Evolutionary conservation across 92 coral and sea anemone genomes (phyloP), one percentile per base, ranked within the genome.

Genomic region (Pocillopora meandrina): DNA sequence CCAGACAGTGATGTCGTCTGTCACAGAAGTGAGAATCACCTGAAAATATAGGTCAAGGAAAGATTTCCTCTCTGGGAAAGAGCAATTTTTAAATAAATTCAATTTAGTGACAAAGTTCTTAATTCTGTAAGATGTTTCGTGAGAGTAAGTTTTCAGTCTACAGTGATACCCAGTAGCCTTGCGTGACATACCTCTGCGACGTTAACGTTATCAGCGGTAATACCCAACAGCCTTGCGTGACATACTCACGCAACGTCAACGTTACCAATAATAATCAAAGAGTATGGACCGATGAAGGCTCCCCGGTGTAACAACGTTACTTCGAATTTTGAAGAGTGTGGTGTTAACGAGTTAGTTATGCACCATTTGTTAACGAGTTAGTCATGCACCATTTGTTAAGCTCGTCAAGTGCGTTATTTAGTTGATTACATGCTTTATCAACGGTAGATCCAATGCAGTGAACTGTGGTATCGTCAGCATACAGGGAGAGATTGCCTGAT

Each of bases 121-220:
- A 86, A 62, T 20, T 78, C 79, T 21, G 69, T 26, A 16, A 55
- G 20, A 36, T 77, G 80, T 18, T 35, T 26, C 57, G 57, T 33
- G 82, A 75, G 76, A 26, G 82, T 64, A 34, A 85, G 88, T 75
- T 85, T 76, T 16, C 77, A 56, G 66, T 76, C 88, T 36, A 64
- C 56, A 17, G 57, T 69, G 42, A 78, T 77, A 16, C 31, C 31
- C 31, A 26, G 31, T 26, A 26, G 31, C 31, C 31, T 26, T 26
- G 31, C 31, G 31, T 26, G 31, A 26, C 31, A 26, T 26, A 26
- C 31, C 31, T 26, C 31, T 26, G 31, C 31, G 31, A 26, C 31
- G 31, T 26, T 26, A 26, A 26, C 31, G 31, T 26, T 26, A 26
- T 26, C 31, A 26, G 31, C 1, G 31, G 31, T 26, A 26, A 26